These are phyloP conservation scores for Lacanobia oleracea DNA, from an alignment of 2,888 invertebrate genomes.

Conservation along the genomic window DNA sequence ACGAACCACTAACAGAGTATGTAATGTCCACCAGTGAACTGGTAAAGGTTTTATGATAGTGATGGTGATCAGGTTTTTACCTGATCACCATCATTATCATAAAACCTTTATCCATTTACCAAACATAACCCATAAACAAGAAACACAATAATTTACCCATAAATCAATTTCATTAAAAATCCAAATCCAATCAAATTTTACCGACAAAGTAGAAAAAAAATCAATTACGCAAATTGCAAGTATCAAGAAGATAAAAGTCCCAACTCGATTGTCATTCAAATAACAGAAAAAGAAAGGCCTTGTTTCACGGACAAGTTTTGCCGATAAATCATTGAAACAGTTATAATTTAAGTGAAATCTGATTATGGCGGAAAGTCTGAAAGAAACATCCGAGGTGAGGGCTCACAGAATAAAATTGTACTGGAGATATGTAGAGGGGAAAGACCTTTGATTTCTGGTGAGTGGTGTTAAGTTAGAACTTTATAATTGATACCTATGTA, in stretches of 20 bases:
- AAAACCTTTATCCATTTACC: neutral
- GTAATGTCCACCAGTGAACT: neutral
- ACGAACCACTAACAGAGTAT: neutral
- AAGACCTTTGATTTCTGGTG: neutral
- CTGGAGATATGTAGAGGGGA: slow-evolving; percentile 46
- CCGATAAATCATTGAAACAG: slow-evolving; percentile 83
- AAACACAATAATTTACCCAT: neutral
- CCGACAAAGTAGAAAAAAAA: slow-evolving; percentile 43
- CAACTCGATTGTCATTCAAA: slow-evolving; percentile 69
- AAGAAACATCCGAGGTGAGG: slow-evolving; percentile 65
- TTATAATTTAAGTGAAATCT: slow-evolving; percentile 84
- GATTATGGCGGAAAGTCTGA: slow-evolving; percentile 76
- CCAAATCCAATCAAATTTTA: slow-evolving; percentile 26
- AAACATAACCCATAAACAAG: neutral
- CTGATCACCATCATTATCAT: too few species aligned
- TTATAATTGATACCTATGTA: too few species aligned
- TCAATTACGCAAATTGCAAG: slow-evolving; percentile 61
- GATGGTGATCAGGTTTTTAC: neutral
- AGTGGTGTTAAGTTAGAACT: neutral
- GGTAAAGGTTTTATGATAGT: neutral
- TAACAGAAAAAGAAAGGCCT: slow-evolving; percentile 65
- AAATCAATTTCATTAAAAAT: slow-evolving; percentile 26
- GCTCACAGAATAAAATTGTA: slow-evolving; percentile 53
- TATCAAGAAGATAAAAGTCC: slow-evolving; percentile 53
- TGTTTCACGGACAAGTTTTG: slow-evolving; percentile 76